Evolutionary conservation across 2,888 invertebrate species (phyloP), one percentile per base, ranked within the genome.

Genomic region (Craniophora ligustri): DNA sequence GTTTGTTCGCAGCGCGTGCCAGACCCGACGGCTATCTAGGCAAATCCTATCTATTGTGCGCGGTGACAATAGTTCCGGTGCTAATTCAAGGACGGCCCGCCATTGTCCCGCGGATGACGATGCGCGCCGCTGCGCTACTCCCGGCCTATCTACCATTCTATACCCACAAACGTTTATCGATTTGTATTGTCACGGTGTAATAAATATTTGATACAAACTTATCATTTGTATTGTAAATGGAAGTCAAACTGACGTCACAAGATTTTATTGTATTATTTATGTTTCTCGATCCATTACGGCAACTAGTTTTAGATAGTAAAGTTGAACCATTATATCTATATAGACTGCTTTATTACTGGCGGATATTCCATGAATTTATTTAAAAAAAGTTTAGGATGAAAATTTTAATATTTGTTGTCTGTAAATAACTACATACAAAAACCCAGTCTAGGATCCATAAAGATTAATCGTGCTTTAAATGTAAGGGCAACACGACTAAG

Each of bases 31-130:
- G 78, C 84, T 81, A 83, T 87, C 85, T 86, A 87, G 86, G 82
- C 85, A 86, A 86, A 88, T 87, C 85, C 86, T 85, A 86, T 79
- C 86, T 73, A 90, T 91, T 91, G 89, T 91, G 85, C 75, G 71
- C 85, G 76, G 82, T 81, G 88, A 89, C 89, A 91, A 89, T 87
- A 82, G 87, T 85, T 88, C 87, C 88, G 87, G 87, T 86, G 87
- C 76, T 90, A 87, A 91, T 91, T 91, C 92, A 91, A 91, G 92
- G 92, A 86, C 90, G 80, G 69, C 50, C 63, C 67, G 66, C 86
- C 77, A 89, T 91, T 92, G 90, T 90, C 78, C 82, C 74, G 75
- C 66, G 64, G 67, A 77, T 75, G 72, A 68, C 72, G 65, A 59
- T 70, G 72, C 66, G 72, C 74, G 42, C 45, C 38, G 75, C 74